Conservation (phyloP, 2,797 vertebrate species). For the Forpus xanthops region DNA sequence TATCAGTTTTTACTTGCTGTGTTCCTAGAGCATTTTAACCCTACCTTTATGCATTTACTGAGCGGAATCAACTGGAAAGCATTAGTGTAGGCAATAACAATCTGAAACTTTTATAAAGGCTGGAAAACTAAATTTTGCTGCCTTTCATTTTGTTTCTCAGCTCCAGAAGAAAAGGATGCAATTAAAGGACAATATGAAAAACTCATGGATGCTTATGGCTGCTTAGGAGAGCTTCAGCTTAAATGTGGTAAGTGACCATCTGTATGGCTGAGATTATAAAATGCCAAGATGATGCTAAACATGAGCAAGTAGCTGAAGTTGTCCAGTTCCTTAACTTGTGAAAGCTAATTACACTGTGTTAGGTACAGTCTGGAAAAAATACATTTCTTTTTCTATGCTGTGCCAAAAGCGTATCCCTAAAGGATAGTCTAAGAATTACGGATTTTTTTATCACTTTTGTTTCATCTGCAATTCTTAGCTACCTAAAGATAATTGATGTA, state of each 20-base stretch:
- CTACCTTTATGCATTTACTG: neutral
- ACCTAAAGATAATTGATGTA: neutral
- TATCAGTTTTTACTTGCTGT: neutral
- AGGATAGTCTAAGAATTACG: neutral
- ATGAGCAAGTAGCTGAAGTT: neutral
- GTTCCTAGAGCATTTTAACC: neutral
- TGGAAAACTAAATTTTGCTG: neutral
- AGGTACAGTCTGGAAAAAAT: neutral
- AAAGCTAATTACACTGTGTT: neutral
- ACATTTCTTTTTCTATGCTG: neutral
- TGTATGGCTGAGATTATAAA: neutral
- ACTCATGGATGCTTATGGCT: conserved; percentile 78
- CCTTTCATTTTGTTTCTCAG: conserved; percentile 64
- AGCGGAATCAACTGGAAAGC: neutral
- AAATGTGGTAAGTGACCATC: conserved; percentile 72
- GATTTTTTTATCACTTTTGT: neutral
- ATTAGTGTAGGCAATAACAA: neutral
- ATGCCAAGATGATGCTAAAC: neutral
- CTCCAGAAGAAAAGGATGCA: conserved; percentile 80
- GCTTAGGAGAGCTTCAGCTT: conserved; percentile 78
- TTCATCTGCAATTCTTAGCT: neutral
- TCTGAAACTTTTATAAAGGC: neutral
- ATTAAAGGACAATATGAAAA: conserved; percentile 80
- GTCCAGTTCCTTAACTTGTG: neutral
- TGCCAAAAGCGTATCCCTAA: neutral